Conservation (phyloP, 2,113 vertebrate genomes). For the Anser cygnoides region DNA sequence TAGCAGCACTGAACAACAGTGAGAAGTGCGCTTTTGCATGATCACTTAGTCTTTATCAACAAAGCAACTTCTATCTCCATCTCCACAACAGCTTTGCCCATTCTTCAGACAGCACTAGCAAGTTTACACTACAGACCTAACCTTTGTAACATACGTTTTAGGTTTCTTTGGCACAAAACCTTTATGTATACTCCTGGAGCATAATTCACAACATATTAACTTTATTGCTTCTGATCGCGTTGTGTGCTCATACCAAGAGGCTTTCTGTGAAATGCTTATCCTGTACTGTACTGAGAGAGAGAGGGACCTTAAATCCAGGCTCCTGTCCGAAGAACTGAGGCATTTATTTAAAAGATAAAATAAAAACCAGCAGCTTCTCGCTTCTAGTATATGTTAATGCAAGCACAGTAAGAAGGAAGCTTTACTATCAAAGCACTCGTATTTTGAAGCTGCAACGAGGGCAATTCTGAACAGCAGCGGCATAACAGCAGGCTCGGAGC, state of each 20-base stretch:
- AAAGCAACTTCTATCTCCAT: not conserved
- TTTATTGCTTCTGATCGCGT: not conserved
- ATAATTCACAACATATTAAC: not conserved
- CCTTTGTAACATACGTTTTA: rapidly evolving
- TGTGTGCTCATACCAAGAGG: not conserved
- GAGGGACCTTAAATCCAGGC: not conserved
- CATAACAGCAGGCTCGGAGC: not conserved
- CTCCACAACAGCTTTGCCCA: rapidly evolving
- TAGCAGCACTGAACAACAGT: not conserved
- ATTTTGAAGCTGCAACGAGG: rapidly evolving
- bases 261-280: not conserved
- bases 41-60: not conserved
- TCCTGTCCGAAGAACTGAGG: rapidly evolving
- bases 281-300: not conserved
- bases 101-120: not conserved
- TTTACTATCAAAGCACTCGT: rapidly evolving
- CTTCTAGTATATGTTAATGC: rapidly evolving
- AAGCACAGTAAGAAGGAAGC: rapidly evolving
- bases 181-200: not conserved
- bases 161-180: not conserved
- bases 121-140: not conserved
- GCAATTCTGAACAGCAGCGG: rapidly evolving
- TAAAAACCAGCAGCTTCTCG: not conserved
- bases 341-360: not conserved
- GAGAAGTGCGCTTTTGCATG: not conserved